Evolutionary conservation across 2,113 vertebrate genomes (phyloP), one percentile per base, ranked within the genome.

Genomic region (Bos indicus): DNA sequence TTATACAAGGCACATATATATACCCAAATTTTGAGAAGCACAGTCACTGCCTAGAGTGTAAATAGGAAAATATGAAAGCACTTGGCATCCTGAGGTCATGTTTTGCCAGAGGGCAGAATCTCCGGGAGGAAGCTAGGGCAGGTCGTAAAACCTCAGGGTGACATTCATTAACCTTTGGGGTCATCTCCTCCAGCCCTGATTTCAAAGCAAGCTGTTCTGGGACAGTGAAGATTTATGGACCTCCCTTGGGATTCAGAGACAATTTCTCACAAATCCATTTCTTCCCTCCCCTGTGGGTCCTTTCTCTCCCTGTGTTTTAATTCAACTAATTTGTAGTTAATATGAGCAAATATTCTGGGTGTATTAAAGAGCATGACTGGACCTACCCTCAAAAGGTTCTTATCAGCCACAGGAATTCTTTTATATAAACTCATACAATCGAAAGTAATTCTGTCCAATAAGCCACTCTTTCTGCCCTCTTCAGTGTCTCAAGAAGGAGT

Each of bases 81-180:
- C 15, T 54, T 33, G 51, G 43, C 36, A 81, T 57, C 13, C 84
- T 21, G 88, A 97, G 95, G 97, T 97, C 95, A 52, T 46, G 36
- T 90, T 96, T 93, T 93, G 97, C 83, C 88, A 87, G 28, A 56
- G 52, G 89, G 40, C 4, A n/a, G 48, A 84, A 51, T 59, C 48
- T 26, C 26, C 5, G 36, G 52, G 60, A 88, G 89, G 90, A 97
- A 96, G 59, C 51, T 30, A 88, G 36, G 48, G 52, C 48, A 88
- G 51, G 36, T 81, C 87, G 56, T 92, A 67, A 92, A 96, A 89
- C 46, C 62, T 92, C 90, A 95, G 92, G 80, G 95, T 57, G 88
- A 92, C 90, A 62, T 52, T 96, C 90, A 95, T 97, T 97, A 95
- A 92, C 91, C 92, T 94, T 52, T 33, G 51, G 67, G 84, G 94